Evolutionary conservation across 2,888 invertebrate genomes (phyloP).

Genomic region (Dione vanillae): DNA sequence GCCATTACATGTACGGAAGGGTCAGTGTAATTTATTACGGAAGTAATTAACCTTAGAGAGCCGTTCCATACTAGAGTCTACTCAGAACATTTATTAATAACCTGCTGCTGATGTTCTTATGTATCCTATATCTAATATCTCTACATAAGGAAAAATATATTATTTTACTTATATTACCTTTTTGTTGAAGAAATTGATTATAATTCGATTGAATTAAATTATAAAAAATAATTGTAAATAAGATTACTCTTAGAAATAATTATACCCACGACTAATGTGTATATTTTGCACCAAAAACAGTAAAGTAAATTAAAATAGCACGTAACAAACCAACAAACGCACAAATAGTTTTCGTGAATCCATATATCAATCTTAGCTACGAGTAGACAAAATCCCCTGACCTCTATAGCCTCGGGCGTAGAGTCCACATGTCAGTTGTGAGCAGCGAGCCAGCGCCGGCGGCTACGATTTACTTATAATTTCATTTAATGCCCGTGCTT

Average conservation of each 20-base stretch:
- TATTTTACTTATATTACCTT: no score
- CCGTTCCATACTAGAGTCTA: background rate
- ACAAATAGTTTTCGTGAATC: background rate
- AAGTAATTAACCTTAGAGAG: background rate
- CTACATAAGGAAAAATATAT: no score
- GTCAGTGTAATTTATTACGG: background rate
- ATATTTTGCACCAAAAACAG: background rate
- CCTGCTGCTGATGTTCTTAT: background rate
- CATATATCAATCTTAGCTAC: background rate
- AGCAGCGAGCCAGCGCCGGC: slow-evolving; percentile 20
- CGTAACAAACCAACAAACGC: slow-evolving; percentile 3
- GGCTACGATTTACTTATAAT: slow-evolving; percentile 38
- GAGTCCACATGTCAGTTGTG: background rate
- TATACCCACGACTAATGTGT: no score
- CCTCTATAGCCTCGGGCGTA: slow-evolving; percentile 11
- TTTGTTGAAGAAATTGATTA: no score
- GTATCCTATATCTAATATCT: background rate
- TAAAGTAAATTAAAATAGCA: background rate
- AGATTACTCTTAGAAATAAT: no score
- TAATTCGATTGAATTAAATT: no score
- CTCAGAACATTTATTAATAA: background rate
- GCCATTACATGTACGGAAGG: background rate
- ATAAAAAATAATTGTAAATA: background rate
- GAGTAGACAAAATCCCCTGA: background rate
- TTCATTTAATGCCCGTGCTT: slow-evolving; percentile 39